Percentiles rank a stretch among this genome's conserved stretches.
Evolutionary conservation across 2,113 vertebrate genomes (phyloP).

Genomic region (Chaetops frenatus): DNA sequence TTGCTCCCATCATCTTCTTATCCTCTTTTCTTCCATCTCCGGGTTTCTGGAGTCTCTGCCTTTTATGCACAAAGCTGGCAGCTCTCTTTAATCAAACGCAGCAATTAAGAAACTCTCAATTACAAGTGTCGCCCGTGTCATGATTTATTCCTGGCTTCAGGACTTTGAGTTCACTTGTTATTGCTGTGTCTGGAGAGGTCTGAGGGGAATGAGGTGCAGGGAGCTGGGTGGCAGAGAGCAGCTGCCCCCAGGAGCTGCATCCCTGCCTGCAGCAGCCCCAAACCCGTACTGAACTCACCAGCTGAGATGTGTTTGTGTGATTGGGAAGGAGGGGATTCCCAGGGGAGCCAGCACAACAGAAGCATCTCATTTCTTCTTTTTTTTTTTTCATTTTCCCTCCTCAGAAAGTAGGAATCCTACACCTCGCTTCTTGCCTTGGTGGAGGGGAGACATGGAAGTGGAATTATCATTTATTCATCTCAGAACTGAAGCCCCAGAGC

Average conservation of each 20-base stretch:
- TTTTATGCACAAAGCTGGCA: neutral
- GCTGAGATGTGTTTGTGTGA: neutral
- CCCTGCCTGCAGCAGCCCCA: neutral
- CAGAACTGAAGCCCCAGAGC: neutral
- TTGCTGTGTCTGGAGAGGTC: neutral
- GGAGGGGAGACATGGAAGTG: too few relatives aligned
- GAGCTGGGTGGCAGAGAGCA: neutral
- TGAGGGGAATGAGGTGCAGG: neutral
- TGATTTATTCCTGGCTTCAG: neutral
- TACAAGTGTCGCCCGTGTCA: neutral
- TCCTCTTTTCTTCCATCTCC: neutral
- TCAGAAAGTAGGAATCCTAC: neutral
- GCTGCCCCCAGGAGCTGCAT: neutral
- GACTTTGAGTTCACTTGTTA: neutral
- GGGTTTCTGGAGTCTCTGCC: neutral
- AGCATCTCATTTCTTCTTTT: neutral
- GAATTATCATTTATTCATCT: neutral
- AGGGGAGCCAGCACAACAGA: neutral
- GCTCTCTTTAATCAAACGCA: neutral
- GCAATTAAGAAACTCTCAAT: slow-evolving; percentile 12
- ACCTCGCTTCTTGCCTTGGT: neutral
- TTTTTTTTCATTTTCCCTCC: neutral
- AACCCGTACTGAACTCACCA: fast-evolving
- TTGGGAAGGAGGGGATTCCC: neutral
- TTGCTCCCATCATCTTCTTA: neutral